Evolutionary conservation across 2,797 vertebrate genomes (phyloP).

Genomic region (Lutra lutra): DNA sequence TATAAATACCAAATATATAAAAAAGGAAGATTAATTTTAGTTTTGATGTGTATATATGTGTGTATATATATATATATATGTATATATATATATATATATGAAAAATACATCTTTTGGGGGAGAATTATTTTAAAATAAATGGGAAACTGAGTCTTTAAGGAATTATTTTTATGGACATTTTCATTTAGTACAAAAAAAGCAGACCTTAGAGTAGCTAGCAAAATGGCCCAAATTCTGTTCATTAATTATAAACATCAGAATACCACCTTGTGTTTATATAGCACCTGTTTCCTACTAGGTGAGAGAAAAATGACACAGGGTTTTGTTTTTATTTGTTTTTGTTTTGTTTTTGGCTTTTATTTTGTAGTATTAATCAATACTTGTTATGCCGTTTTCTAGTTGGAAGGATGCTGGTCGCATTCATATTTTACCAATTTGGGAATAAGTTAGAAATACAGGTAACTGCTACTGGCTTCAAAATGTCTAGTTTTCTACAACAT

Average conservation of each 20-base stretch:
- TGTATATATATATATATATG: not conserved
- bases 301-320: not conserved
- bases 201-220: not conserved
- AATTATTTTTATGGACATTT: not conserved
- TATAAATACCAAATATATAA: not conserved
- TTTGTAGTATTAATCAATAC: conserved; percentile 32
- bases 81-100: not conserved
- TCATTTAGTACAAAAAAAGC: not conserved
- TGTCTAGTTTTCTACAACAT: not conserved
- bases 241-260: conserved; percentile 26
- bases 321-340: conserved; percentile 30
- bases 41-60: not conserved
- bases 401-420: not conserved
- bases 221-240: not conserved
- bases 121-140: conserved; percentile 36
- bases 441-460: not conserved
- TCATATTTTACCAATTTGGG: not conserved
- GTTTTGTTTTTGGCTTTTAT: not conserved
- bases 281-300: conserved; percentile 60
- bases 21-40: not conserved
- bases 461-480: conserved; percentile 20
- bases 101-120: not conserved
- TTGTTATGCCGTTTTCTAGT: not conserved
- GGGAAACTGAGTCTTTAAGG: conserved; percentile 1
- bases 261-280: conserved; percentile 79